Evolutionary conservation across 2,888 invertebrate species (phyloP).

Genomic region (Toxonevra muliebris): DNA sequence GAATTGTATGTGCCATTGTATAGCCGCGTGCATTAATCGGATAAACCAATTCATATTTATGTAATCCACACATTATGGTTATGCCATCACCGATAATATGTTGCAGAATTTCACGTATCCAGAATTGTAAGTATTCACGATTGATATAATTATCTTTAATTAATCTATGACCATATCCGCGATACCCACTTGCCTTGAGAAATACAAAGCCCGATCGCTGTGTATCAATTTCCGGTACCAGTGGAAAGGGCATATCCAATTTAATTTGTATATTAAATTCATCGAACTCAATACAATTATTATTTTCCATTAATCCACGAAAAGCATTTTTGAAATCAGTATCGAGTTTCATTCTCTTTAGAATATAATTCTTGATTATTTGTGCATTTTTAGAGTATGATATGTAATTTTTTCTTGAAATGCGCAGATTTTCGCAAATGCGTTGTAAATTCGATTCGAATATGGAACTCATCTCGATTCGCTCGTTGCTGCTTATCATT

Average conservation of each 20-base stretch:
- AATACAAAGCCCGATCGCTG: conserved; percentile 32
- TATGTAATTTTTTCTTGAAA: conserved; percentile 15
- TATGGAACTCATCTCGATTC: neutral
- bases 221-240: conserved; percentile 15
- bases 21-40: conserved; percentile 29
- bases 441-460: conserved; percentile 10
- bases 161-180: neutral
- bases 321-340: conserved; percentile 5
- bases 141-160: conserved; percentile 33
- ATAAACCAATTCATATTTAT: conserved; percentile 38
- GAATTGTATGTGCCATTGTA: conserved; percentile 50
- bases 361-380: conserved; percentile 38
- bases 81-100: conserved; percentile 27
- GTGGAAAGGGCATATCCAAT: conserved; percentile 33
- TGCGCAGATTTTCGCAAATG: conserved; percentile 1
- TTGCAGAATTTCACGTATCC: conserved; percentile 43
- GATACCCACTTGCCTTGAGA: neutral
- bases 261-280: conserved; percentile 51
- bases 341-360: conserved; percentile 30
- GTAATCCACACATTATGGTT: neutral
- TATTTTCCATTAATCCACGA: conserved; percentile 5
- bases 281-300: conserved; percentile 27
- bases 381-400: conserved; percentile 37
- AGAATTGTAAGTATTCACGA: conserved; percentile 45
- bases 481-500: too few species aligned